Evolutionary conservation across 2,797 vertebrate species (phyloP), one percentile per base, ranked within the genome.

Genomic region (Delichon dasypus): DNA sequence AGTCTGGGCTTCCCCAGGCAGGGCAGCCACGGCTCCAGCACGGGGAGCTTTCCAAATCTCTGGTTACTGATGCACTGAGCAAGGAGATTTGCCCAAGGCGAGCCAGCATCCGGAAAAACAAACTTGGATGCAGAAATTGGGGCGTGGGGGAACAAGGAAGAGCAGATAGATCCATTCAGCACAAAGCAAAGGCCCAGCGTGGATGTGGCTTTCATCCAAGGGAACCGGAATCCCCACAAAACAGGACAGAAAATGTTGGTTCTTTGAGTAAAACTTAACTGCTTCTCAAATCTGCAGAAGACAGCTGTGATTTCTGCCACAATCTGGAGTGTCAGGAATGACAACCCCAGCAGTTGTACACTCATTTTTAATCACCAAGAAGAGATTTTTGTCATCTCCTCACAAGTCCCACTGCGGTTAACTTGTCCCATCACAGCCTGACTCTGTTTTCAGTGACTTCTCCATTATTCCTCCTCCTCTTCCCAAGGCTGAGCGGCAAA

Each of bases 181-280:
- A 58, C n/a, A 27, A 30, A 62, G 60, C 6, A 36, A 68, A 75
- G 10, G 66, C 6, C 26, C 3, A 2, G 7, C 7, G 2, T 19
- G 44, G 47, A 25, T 0, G 0, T 10, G 74, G 38, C 5, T 48
- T 11, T 68, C 44, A 7, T 15, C 25, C 50, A 47, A 25, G 51
- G 74, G 42, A 65, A 5, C 36, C 1, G 20, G 61, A 65, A 38
- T 16, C 16, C 5, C 11, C 18, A 1, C 1, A 10, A 50, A 6
- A 10, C 4, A 16, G 60, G 9, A 42, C 11, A 40, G 42, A 47
- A 85, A 89, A 50, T 0, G 47, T 4, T 7, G 16, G 14, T 27
- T 84, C 42, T 47, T 36, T 0, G 1, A 55, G 7, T 10, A 32
- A 61, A 55, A 22, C 2, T 2, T 9, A 6, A 16, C 10, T 32